These are phyloP conservation scores for Acanthopagrus latus DNA, from an alignment of 2,797 vertebrate species.

Conservation along the genomic window DNA sequence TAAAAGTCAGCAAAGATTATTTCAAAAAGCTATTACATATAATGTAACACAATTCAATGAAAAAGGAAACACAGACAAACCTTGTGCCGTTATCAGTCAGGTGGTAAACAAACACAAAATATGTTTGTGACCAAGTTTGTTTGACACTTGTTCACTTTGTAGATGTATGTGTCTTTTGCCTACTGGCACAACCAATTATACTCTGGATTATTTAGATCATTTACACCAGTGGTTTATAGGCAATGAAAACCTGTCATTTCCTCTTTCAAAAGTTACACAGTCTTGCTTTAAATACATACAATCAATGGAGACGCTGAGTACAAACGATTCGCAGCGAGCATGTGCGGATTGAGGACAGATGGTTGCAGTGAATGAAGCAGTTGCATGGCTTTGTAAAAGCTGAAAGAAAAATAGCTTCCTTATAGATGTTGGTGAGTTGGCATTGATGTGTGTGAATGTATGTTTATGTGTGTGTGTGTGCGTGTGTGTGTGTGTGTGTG, in stretches of 20 bases:
- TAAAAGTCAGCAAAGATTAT: no score
- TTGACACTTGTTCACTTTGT: no score
- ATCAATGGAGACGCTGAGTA: constrained; percentile 10
- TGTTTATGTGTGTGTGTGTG: constrained; percentile 23
- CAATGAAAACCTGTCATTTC: constrained; percentile 6
- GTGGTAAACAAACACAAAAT: no score
- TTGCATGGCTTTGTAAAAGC: constrained; percentile 67
- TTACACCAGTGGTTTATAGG: not conserved
- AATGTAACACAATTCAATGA: no score
- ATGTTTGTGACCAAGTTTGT: no score
- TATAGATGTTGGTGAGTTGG: constrained; percentile 54
- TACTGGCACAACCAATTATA: no score
- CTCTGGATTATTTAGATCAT: no score
- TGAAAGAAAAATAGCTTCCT: constrained; percentile 65
- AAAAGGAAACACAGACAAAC: no score
- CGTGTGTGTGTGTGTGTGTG: constrained; percentile 59
- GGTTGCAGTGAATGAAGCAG: constrained; percentile 69
- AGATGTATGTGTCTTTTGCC: no score
- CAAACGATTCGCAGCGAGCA: constrained; percentile 42
- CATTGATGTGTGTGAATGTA: constrained; percentile 47
- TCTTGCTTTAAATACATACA: constrained; percentile 38
- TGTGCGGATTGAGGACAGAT: constrained; percentile 75
- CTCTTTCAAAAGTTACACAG: constrained; percentile 6
- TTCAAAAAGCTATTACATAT: no score
- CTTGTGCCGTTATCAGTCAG: no score